Percentiles rank a stretch among this genome's conserved stretches.
phyloP scores from a whole-genome alignment of 2,113 vertebrate genomes.

The Martes martes region DNA sequence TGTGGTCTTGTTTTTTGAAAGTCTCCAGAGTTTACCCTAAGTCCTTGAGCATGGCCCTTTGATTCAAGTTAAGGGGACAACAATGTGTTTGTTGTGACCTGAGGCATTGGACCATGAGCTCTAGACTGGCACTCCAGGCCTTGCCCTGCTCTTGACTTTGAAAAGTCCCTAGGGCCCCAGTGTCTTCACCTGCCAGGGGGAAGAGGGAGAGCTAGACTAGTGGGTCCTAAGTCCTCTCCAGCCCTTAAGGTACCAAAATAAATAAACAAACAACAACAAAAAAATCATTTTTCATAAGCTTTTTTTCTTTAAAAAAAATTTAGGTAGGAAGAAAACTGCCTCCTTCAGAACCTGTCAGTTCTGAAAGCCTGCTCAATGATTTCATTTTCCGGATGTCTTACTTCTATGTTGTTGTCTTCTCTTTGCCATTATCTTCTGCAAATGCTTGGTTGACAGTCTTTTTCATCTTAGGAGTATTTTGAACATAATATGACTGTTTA shows the following conservation, averaged over 20 bases:
- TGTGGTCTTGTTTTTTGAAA: not conserved
- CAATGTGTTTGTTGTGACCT: not conserved
- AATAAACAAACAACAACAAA: not conserved
- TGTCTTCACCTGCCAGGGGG: not conserved
- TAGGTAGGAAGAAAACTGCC: conserved; percentile 14
- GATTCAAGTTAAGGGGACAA: not conserved
- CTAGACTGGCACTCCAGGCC: not conserved
- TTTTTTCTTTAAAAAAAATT: not conserved
- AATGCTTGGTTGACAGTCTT: conserved; percentile 63
- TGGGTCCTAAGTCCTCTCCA: not conserved
- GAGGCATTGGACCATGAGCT: not conserved
- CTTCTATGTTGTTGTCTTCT: conserved; percentile 46
- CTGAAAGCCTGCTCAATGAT: conserved; percentile 23
- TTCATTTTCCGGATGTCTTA: conserved; percentile 48
- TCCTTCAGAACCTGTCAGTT: conserved; percentile 48
- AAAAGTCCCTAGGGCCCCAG: not conserved
- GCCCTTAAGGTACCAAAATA: not conserved
- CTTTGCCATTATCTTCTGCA: conserved; percentile 66
- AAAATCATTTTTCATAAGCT: not conserved
- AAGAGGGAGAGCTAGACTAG: not conserved
- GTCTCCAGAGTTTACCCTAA: not conserved
- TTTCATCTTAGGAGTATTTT: conserved; percentile 75
- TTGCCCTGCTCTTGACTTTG: not conserved
- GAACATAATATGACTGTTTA: conserved; percentile 78
- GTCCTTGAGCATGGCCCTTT: not conserved